phyloP scores from a whole-genome alignment of 2,113 vertebrate species.

The Odontesthes bonariensis region DNA sequence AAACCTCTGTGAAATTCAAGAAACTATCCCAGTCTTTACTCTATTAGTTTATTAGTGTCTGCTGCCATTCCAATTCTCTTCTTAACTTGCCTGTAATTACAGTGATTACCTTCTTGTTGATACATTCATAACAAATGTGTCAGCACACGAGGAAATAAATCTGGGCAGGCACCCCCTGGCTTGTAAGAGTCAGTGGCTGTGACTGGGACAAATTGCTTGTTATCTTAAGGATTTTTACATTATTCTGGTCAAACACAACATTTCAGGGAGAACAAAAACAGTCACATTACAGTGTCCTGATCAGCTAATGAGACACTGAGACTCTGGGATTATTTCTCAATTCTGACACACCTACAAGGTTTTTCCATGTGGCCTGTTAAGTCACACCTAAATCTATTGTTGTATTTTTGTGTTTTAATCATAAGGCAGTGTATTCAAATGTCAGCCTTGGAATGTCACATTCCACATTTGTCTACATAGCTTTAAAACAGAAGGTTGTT shows the following conservation, averaged over 20 bases:
- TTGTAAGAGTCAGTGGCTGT: constrained; percentile 11
- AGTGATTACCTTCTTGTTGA: constrained; percentile 20
- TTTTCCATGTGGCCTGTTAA: constrained; percentile 1
- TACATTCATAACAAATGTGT: constrained; percentile 3
- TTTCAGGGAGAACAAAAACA: constrained; percentile 13
- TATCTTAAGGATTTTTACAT: constrained; percentile 60
- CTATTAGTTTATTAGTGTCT: background rate
- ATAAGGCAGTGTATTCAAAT: background rate
- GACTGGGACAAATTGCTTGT: constrained; percentile 47
- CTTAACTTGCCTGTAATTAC: background rate
- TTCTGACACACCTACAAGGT: background rate
- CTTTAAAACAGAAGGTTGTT: too few relatives aligned
- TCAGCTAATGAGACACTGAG: constrained; percentile 37
- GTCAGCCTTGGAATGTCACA: background rate
- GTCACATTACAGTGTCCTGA: constrained; percentile 1
- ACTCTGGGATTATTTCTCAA: constrained; percentile 41
- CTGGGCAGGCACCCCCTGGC: background rate
- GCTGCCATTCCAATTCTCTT: background rate
- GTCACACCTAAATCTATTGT: constrained; percentile 2
- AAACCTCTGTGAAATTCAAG: background rate
- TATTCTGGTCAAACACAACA: constrained; percentile 42
- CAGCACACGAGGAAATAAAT: constrained; percentile 15
- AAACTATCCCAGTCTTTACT: background rate
- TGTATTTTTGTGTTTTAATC: constrained; percentile 9
- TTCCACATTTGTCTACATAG: too few relatives aligned